Base-by-base conservation (phyloP, 1,140 invertebrate genomes). In the Fopius arisanus region DNA sequence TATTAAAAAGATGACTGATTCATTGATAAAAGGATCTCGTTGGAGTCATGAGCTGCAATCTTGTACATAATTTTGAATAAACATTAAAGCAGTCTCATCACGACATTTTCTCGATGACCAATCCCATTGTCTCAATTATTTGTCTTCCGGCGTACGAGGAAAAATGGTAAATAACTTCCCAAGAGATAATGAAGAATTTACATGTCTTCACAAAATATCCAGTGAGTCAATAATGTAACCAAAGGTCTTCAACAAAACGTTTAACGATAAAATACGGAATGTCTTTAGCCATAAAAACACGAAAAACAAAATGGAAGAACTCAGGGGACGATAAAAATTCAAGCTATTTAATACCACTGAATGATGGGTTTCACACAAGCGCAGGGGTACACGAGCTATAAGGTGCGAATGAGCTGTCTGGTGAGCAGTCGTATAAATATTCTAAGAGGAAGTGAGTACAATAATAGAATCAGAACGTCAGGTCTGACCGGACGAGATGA, bases 371-470 rank as follows among this genome's bases (percentile, higher is more conserved):
- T 59, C 26, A 14, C 26, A 59, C 65, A 19, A 19, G 51, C 65
- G 62, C 21, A 41, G 70, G 37, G 66, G 16, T 70, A 70, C 67
- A n/a, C n/a, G n/a, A n/a, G n/a, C n/a, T n/a, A n/a, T n/a, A n/a
- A 70, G 51, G 69, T 70, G 68, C 66, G 65, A 70, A 63, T 72
- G 67, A 29, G 10, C 43, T 66, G 70, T 75, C 69, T 72, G 67
- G 65, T 75, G 54, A 72, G 62, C 63, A 43, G 63, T 72, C 75
- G 67, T 79, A 81, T 83, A 83, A 82, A 83, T 84, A 83, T 80
- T 82, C 79, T 75, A 80, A 79, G 77, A 82, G 82, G 82, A 84
- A 83, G 82, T 82, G 78, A 75, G 78, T 81, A 79, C 80, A 82
- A 84, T 84, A 82, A 84, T 84, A 83, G 83, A 83, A 80, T 79